Evolutionary conservation across 1,140 invertebrate genomes (phyloP).

Genomic region (Maconellicoccus hirsutus): DNA sequence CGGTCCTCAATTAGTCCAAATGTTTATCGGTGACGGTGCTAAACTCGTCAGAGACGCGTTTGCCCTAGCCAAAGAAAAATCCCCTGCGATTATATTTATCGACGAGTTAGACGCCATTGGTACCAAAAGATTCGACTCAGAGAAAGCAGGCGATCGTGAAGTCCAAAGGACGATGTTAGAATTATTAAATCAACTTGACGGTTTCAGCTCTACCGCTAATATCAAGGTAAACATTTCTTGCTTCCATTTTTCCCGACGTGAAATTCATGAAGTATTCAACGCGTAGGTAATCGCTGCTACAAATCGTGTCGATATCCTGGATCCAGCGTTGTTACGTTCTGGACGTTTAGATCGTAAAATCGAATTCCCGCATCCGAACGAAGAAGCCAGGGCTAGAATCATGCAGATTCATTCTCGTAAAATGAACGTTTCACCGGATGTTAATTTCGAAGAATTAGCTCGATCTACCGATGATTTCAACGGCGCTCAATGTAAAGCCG

Average conservation of each 20-base stretch:
- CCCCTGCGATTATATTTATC: conserved; percentile 98
- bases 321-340: conserved; percentile 95
- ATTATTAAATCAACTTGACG: conserved; percentile 95
- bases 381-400: conserved; percentile 96
- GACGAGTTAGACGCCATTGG: conserved; percentile 99
- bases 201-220: conserved; percentile 93
- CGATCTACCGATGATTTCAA: conserved; percentile 99
- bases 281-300: conserved; percentile 96
- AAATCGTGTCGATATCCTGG: conserved; percentile 97
- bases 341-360: conserved; percentile 99
- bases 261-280: conserved; percentile 23
- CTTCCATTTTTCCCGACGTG: too few species aligned
- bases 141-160: conserved; percentile 98
- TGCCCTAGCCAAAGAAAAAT: conserved; percentile 97
- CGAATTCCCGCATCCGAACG: conserved; percentile 97
- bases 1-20: conserved; percentile 98
- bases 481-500: conserved; percentile 98
- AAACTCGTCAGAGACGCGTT: conserved; percentile 97
- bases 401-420: conserved; percentile 97
- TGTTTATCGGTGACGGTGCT: conserved; percentile 98
- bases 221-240: conserved; percentile 25
- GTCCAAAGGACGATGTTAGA: conserved; percentile 99
- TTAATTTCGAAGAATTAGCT: conserved; percentile 94
- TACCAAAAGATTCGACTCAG: conserved; percentile 98
- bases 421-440: conserved; percentile 96